Evolutionary conservation across 2,797 vertebrate species (phyloP).

Genomic region (Garrulus glandarius): DNA sequence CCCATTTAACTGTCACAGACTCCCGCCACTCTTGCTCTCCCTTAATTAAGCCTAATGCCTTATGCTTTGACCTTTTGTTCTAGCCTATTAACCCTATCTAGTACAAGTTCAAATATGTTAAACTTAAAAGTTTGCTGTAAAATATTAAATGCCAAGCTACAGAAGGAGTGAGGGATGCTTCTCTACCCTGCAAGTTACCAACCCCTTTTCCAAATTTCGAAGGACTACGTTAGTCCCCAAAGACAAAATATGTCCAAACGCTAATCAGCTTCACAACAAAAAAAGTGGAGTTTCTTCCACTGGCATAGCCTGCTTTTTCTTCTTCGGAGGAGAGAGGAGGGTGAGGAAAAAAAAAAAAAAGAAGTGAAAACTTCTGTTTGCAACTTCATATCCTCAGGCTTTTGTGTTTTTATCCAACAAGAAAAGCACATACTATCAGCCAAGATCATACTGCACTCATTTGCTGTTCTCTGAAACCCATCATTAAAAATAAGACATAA

Average conservation of each 20-base stretch:
- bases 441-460: conserved; percentile 3
- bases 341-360: background rate
- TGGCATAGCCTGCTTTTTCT: background rate
- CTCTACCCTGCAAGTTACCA: background rate
- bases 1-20: conserved; percentile 83
- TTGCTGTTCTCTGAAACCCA: conserved; percentile 6
- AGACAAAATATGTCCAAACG: background rate
- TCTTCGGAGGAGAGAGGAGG: background rate
- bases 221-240: background rate
- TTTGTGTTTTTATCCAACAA: background rate
- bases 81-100: conserved; percentile 83
- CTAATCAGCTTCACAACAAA: background rate
- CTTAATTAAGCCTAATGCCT: conserved; percentile 84
- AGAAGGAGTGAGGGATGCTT: conserved; percentile 6
- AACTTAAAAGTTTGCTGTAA: conserved; percentile 77
- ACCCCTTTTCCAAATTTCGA: background rate
- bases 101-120: conserved; percentile 81
- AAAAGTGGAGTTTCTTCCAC: background rate
- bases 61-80: conserved; percentile 81
- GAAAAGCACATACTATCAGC: background rate
- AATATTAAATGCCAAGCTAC: conserved; percentile 70
- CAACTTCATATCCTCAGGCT: background rate
- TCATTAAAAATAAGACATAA: conserved; percentile 26
- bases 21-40: conserved; percentile 77
- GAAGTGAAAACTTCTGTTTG: background rate